phyloP scores from a whole-genome alignment of 2,888 invertebrate species.

The Periphyllus acericola region DNA sequence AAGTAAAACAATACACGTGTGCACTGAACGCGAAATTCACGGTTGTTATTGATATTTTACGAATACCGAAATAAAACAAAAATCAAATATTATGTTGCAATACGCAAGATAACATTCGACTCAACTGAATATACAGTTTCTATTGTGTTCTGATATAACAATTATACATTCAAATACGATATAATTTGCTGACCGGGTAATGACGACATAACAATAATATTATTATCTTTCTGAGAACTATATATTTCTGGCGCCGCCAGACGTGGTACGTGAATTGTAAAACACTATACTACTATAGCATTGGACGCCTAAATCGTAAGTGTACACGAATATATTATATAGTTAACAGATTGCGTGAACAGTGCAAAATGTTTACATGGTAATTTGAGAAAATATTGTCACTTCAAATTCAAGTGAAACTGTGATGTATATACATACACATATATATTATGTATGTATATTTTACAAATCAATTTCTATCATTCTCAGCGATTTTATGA shows the following conservation, averaged over 20 bases:
- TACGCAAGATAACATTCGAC: too few relatives aligned
- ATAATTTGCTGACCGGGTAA: too few relatives aligned
- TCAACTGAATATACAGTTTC: too few relatives aligned
- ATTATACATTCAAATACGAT: neutral
- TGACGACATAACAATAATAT: neutral
- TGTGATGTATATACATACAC: neutral
- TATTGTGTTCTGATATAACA: too few relatives aligned
- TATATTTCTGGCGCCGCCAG: too few relatives aligned
- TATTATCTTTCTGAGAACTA: neutral
- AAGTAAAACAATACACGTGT: neutral
- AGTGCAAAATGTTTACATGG: neutral
- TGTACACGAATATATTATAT: too few relatives aligned
- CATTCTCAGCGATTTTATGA: neutral
- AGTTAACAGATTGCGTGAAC: too few relatives aligned
- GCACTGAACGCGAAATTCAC: too few relatives aligned
- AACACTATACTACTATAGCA: too few relatives aligned
- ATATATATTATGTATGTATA: neutral
- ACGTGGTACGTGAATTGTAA: too few relatives aligned
- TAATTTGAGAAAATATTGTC: neutral
- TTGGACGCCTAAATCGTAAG: too few relatives aligned
- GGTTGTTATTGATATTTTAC: neutral
- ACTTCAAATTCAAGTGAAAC: slow-evolving; percentile 1
- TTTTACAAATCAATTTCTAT: neutral
- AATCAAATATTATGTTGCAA: neutral
- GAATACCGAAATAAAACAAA: neutral